Base-by-base conservation (phyloP, 2,888 invertebrate species). In the Agrotis clavis region DNA sequence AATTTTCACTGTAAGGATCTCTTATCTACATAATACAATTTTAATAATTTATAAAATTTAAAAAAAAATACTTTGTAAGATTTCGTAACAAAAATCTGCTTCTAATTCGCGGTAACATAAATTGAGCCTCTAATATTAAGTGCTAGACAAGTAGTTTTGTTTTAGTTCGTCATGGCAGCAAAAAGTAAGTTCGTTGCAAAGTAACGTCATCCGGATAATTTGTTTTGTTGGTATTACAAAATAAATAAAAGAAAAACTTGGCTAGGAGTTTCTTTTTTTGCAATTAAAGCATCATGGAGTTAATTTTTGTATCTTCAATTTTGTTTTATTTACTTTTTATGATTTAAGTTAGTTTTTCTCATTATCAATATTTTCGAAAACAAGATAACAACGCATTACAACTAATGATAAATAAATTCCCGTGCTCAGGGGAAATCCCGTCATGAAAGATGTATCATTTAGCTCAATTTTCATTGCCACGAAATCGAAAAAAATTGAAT, bases 341-440 rank as follows among this genome's bases (percentile, higher is more conserved):
- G 41, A 35, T 1, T 7, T 57, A 1, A n/a, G 51, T 14, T 19
- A 5, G 53, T 53, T 21, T 53, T 41, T 35, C 25, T 25, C 25
- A 25, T 25, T 25, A 25, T 1, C 25, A 2, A 25, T 25, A 25
- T 25, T 25, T 25, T 25, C 25, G 2, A 25, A 25, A 41, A 59
- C 41, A 62, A 66, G 1, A 63, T 14, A 54, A 66, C 13, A 25
- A 63, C 50, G 16, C 14, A 64, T 30, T 45, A 51, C 7, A 1
- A 61, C 61, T 67, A 51, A 67, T 35, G 47, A 60, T 47, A 59
- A 48, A 66, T 71, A 25, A 77, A 71, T 63, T 48, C 59, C 64
- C 50, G 51, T 47, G 14, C 19, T 16, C 25, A 35, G 53, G 81
- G 66, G 54, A 76, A 79, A 50, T 16, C 76, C 71, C 51, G 0